These are phyloP conservation scores for Agelaius tricolor DNA, from an alignment of 2,113 vertebrate species.

Conservation along the genomic window DNA sequence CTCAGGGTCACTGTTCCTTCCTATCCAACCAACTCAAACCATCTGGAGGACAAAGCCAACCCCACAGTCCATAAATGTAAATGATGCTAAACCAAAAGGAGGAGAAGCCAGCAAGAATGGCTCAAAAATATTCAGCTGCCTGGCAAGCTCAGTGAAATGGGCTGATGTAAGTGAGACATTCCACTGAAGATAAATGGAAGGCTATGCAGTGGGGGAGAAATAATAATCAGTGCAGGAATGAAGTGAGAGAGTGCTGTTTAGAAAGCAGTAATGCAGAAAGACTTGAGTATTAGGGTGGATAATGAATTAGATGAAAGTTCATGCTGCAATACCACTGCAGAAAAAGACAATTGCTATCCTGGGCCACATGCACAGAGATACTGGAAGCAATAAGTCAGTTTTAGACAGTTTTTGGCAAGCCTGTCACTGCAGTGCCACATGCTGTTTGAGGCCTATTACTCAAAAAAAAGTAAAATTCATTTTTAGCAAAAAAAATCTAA, in stretches of 20 bases:
- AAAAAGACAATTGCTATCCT: constrained; percentile 58
- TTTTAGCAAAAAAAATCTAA: neutral
- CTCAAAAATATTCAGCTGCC: constrained; percentile 26
- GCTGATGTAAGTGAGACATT: constrained; percentile 56
- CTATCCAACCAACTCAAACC: neutral
- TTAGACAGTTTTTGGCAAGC: constrained; percentile 34
- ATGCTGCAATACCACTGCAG: constrained; percentile 49
- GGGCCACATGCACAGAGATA: constrained; percentile 34
- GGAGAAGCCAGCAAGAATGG: neutral
- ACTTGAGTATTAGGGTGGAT: constrained; percentile 53
- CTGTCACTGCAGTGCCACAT: constrained; percentile 29
- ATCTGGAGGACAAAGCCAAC: neutral
- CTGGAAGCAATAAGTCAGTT: constrained; percentile 46
- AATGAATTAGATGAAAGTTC: constrained; percentile 57
- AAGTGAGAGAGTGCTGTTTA: constrained; percentile 57
- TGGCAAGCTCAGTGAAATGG: neutral
- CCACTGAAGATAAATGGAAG: constrained; percentile 37
- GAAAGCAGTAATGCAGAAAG: constrained; percentile 63
- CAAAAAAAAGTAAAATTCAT: neutral
- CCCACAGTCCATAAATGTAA: neutral
- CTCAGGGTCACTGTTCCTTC: neutral
- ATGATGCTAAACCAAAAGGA: constrained; percentile 10
- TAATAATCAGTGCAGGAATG: constrained; percentile 55
- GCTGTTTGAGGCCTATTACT: constrained; percentile 34
- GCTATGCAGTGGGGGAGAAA: constrained; percentile 53